Percentiles rank a stretch among this genome's conserved stretches.
phyloP scores from a whole-genome alignment of 2,888 invertebrate species.

The Luperina testacea region DNA sequence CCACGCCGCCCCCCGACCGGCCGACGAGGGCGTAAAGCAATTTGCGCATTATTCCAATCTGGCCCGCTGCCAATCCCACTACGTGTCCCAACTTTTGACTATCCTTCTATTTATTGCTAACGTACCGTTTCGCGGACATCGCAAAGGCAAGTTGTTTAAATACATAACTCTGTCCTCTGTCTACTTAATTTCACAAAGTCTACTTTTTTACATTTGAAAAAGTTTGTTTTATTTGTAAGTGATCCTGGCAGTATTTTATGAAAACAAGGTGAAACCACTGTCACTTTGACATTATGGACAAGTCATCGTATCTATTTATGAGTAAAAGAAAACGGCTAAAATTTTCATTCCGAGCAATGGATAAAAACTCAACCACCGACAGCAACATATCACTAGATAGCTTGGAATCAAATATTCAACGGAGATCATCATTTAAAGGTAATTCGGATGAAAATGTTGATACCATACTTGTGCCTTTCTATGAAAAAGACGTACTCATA shows the following conservation, averaged over 20 bases:
- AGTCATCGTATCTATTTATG: slow-evolving; percentile 78
- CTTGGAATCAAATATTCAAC: slow-evolving; percentile 77
- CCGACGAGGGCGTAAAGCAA: slow-evolving; percentile 64
- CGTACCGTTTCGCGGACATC: slow-evolving; percentile 43
- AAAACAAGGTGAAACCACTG: slow-evolving; percentile 38
- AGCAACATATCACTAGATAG: slow-evolving; percentile 85
- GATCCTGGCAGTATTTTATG: slow-evolving; percentile 36
- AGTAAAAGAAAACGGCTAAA: slow-evolving; percentile 75
- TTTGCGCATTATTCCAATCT: slow-evolving; percentile 69
- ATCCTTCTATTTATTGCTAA: slow-evolving; percentile 66
- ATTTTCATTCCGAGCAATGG: slow-evolving; percentile 74
- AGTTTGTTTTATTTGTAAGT: slow-evolving; percentile 13
- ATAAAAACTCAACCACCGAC: slow-evolving; percentile 76
- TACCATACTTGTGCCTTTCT: slow-evolving; percentile 87
- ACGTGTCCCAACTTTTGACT: slow-evolving; percentile 70
- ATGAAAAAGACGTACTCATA: slow-evolving; percentile 86
- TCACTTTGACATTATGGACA: slow-evolving; percentile 73
- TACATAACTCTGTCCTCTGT: not conserved
- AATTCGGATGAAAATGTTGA: slow-evolving; percentile 78
- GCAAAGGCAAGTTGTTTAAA: slow-evolving; percentile 25
- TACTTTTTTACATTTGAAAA: slow-evolving; percentile 17
- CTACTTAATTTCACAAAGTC: not conserved
- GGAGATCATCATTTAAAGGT: slow-evolving; percentile 68
- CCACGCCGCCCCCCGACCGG: slow-evolving; percentile 25
- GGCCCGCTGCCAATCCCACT: slow-evolving; percentile 66